Base-by-base conservation (phyloP, 2,797 vertebrate genomes). In the Sphaeramia orbicularis region DNA sequence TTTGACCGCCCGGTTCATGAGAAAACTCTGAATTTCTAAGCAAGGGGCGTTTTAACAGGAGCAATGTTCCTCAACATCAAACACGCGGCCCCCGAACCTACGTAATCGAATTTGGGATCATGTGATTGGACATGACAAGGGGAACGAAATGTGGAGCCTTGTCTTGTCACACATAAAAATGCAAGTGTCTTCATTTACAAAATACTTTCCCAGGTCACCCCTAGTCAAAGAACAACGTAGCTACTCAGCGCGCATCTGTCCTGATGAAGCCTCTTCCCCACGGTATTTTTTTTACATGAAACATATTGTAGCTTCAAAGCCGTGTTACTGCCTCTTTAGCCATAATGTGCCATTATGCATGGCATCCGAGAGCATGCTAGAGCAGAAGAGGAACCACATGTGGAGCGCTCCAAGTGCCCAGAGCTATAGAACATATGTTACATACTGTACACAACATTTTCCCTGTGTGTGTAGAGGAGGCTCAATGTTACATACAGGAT, bases 361-460 rank as follows among this genome's bases (percentile, higher is more conserved):
- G 85, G 84, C 86, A 79, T 84, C 74, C 78, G 64, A 67, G 67
- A 78, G 83, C 84, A 80, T 53, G 48, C 71, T 71, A 64, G 63
- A 84, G 62, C 74, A 83, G 80, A 86, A 91, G 80, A 63, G 69
- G 78, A 91, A 89, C 85, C 90, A 90, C 85, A 91, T 91, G 90
- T 91, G 84, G 81, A 80, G 81, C 63, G 27, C 72, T 69, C 51
- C 47, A 53, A 71, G 65, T 66, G 78, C 88, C 79, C 76, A 61
- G 18, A 83, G 88, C 83, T 83, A 90, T 87, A 78, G 86, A 89
- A 88, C 81, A 86, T 80, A 86, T 81, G 88, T 83, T 78, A 65
- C 81, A 83, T 83, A 80, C 66, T 68, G 69, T 71, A 85, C 56
- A 76, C 64, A 73, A 61, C 55, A 68, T 70, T 42, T 38, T 14